Percentiles rank a stretch among this genome's conserved stretches.
Evolutionary conservation across 2,113 vertebrate genomes (phyloP).

Genomic region (Notarius lentiginosus): DNA sequence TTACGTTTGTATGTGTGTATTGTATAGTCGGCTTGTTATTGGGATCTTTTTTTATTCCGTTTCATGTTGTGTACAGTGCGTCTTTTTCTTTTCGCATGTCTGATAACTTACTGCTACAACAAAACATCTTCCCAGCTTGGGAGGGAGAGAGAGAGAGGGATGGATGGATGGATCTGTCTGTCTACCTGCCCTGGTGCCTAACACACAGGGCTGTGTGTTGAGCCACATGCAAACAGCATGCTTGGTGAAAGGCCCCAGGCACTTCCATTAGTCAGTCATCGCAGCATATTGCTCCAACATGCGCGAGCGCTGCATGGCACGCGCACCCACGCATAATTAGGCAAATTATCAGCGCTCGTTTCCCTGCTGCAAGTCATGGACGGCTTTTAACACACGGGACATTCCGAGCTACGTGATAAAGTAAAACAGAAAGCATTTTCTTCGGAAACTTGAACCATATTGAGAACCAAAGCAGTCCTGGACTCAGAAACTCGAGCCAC

Average conservation of each 20-base stretch:
- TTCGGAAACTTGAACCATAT: neutral
- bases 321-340: constrained; percentile 21
- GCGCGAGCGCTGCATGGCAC: constrained; percentile 26
- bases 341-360: constrained; percentile 30
- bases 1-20: too few relatives aligned
- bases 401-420: neutral
- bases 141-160: too few relatives aligned
- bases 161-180: too few relatives aligned
- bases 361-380: neutral
- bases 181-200: constrained; percentile 31
- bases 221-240: constrained; percentile 40
- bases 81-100: too few relatives aligned
- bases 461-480: neutral
- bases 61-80: too few relatives aligned
- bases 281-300: constrained; percentile 32
- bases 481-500: neutral
- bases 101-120: too few relatives aligned
- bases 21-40: too few relatives aligned
- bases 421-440: constrained; percentile 10
- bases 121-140: too few relatives aligned
- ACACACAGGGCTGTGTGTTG: constrained; percentile 20
- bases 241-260: constrained; percentile 25
- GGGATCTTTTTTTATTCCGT: too few relatives aligned
- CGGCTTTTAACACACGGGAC: neutral
- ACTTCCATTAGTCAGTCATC: constrained; percentile 31